These are phyloP conservation scores for Drosophila nigricruria DNA, from an alignment of 2,888 invertebrate genomes.

Conservation along the genomic window DNA sequence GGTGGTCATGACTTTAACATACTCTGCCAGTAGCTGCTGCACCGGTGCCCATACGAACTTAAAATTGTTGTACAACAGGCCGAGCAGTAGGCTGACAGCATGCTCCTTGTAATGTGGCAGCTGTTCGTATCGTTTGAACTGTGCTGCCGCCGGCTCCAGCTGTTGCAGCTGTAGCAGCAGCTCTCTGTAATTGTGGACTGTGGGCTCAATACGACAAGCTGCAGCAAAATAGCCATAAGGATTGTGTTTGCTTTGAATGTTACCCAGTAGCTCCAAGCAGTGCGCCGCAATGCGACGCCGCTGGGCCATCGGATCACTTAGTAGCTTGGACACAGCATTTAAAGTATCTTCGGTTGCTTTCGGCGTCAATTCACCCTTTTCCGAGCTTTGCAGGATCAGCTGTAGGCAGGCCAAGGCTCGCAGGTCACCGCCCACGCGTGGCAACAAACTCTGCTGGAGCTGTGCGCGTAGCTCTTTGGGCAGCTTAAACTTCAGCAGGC, in stretches of 20 bases:
- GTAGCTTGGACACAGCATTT: constrained; percentile 86
- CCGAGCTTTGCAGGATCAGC: constrained; percentile 85
- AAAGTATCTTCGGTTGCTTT: constrained; percentile 83
- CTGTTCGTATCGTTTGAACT: constrained; percentile 86
- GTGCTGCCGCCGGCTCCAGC: constrained; percentile 88
- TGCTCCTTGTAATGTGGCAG: constrained; percentile 88
- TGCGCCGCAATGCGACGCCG: constrained; percentile 90
- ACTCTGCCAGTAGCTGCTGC: constrained; percentile 90
- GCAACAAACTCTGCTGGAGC: constrained; percentile 50
- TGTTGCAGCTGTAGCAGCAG: constrained; percentile 91
- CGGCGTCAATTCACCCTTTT: constrained; percentile 62
- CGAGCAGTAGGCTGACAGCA: constrained; percentile 92
- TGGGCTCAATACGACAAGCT: constrained; percentile 90
- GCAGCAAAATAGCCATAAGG: constrained; percentile 89
- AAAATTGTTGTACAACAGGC: constrained; percentile 94
- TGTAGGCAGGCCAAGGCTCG: constrained; percentile 76
- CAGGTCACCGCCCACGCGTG: constrained; percentile 71
- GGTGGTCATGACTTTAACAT: constrained; percentile 88
- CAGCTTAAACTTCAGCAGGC: constrained; percentile 52
- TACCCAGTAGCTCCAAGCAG: constrained; percentile 89
- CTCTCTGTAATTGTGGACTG: constrained; percentile 92
- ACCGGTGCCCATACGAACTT: constrained; percentile 95
- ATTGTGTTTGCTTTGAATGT: constrained; percentile 78
- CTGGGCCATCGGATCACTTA: constrained; percentile 89
- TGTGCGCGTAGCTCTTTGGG: constrained; percentile 18